Conservation (phyloP, 1,140 invertebrate species). For the Bombyx mandarina region DNA sequence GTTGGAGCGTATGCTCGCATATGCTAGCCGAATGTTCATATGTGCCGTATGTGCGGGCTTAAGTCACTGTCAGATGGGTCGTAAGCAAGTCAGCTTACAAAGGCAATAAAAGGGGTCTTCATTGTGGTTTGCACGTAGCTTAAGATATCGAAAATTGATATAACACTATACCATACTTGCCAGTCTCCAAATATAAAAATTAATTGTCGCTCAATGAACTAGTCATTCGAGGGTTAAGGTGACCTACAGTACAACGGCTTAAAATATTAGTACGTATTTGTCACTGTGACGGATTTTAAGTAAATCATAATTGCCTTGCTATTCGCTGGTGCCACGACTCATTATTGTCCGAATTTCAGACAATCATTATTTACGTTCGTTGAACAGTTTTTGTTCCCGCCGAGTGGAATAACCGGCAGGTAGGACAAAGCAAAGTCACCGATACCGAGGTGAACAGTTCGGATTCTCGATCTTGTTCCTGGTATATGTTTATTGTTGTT, state of each 20-base stretch:
- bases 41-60: too few species aligned
- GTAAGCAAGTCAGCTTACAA: too few species aligned
- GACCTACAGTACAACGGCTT: conserved; percentile 11
- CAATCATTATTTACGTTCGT: conserved; percentile 24
- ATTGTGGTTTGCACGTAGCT: too few species aligned
- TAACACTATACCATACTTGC: too few species aligned
- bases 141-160: too few species aligned
- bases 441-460: conserved; percentile 24
- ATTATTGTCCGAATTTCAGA: conserved; percentile 18
- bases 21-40: too few species aligned
- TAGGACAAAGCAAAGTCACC: conserved; percentile 57
- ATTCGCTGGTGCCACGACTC: conserved; percentile 15
- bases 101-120: too few species aligned
- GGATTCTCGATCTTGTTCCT: conserved; percentile 28
- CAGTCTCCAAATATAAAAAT: too few species aligned
- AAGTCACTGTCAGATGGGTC: too few species aligned
- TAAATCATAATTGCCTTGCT: conserved; percentile 13
- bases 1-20: too few species aligned
- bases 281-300: conserved; percentile 4
- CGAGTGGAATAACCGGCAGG: conserved; percentile 54
- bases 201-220: neutral
- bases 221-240: conserved; percentile 12
- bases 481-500: conserved; percentile 8
- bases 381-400: conserved; percentile 44
- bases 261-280: conserved; percentile 1